Evolutionary conservation across 2,113 vertebrate species (phyloP).

Genomic region (Apteryx mantelli): DNA sequence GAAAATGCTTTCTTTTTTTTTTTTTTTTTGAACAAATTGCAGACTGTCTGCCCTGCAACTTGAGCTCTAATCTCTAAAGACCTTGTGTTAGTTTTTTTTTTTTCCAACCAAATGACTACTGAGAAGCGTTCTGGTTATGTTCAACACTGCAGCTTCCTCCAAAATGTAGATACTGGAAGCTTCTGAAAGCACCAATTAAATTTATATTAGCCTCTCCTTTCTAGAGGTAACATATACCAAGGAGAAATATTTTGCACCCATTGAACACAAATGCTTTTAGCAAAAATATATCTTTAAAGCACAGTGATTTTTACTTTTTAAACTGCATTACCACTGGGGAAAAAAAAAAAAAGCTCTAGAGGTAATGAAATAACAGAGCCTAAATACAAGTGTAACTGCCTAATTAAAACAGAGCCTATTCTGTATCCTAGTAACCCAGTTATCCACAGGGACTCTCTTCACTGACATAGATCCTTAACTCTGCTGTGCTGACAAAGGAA

Average conservation of each 20-base stretch:
- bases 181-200: background rate
- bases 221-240: background rate
- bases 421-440: slow-evolving; percentile 62
- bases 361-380: background rate
- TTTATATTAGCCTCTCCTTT: background rate
- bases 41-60: background rate
- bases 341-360: background rate
- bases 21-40: background rate
- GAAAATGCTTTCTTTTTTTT: background rate
- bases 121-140: background rate
- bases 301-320: background rate
- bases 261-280: background rate
- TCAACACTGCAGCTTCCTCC: background rate
- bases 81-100: background rate
- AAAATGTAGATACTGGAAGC: background rate
- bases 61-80: slow-evolving; percentile 14
- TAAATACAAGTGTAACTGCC: background rate
- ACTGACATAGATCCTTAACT: slow-evolving; percentile 37
- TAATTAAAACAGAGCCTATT: slow-evolving; percentile 35
- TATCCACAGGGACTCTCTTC: slow-evolving; percentile 31
- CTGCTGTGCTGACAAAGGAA: background rate
- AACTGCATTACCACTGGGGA: background rate
- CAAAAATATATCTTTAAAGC: background rate
- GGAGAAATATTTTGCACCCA: background rate
- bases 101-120: background rate